A percentile compares a stretch with the other conserved stretches of the same genome.
phyloP scores from a whole-genome alignment of 1,140 invertebrate species.

The Metaphire vulgaris region DNA sequence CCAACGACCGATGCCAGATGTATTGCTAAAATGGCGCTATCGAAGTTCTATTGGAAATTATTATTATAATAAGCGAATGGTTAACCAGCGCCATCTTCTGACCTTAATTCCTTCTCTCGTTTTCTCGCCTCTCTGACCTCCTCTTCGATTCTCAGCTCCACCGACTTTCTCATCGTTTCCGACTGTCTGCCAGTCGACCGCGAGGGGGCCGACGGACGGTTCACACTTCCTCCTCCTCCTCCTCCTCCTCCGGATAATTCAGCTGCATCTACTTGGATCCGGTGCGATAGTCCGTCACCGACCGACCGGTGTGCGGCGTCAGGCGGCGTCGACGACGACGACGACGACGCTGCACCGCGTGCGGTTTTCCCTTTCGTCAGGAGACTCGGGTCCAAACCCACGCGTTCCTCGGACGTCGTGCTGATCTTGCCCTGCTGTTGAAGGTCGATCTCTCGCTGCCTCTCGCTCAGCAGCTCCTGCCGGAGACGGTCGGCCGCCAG shows the following conservation, averaged over 20 bases:
- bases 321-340: no score
- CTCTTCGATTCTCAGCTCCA: constrained; percentile 17
- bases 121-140: constrained; percentile 12
- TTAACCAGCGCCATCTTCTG: neutral
- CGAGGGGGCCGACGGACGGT: no score
- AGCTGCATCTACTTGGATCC: no score
- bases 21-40: neutral
- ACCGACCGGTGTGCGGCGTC: no score
- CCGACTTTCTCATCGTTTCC: neutral
- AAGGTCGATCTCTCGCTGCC: constrained; percentile 15
- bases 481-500: constrained; percentile 10
- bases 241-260: no score
- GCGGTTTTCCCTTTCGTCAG: neutral
- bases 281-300: no score
- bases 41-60: neutral
- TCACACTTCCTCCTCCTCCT: no score
- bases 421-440: constrained; percentile 11
- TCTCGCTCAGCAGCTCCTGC: constrained; percentile 16
- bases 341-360: neutral
- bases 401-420: constrained; percentile 7
- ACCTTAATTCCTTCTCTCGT: constrained; percentile 20
- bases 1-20: neutral
- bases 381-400: neutral
- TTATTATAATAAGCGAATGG: neutral
- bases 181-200: no score